Base-by-base conservation (phyloP, 2,113 vertebrate species). In the Struthidea cinerea region DNA sequence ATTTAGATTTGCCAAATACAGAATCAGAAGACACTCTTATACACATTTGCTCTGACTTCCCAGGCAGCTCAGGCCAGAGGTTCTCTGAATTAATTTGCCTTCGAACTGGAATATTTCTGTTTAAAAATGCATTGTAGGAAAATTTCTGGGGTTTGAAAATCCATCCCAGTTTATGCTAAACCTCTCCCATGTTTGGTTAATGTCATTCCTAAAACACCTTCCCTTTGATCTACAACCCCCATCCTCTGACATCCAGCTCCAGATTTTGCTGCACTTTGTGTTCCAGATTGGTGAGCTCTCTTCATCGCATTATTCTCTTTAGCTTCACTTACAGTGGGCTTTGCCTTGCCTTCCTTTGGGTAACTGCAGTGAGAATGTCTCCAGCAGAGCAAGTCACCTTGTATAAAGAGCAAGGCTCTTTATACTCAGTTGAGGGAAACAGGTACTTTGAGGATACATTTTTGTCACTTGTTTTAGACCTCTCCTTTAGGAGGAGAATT, bases 111-210 rank as follows among this genome's bases (percentile, higher is more conserved):
- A 28, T 69, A 83, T 91, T 95, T 93, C 41, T 93, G 30, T 50
- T 91, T 88, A 83, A 94, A 86, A 96, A 74, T 90, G 27, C 35
- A 59, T 26, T 32, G 76, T 63, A 91, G 87, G 82, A 91, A 96
- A 95, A 93, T 92, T 52, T 92, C 59, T 80, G 47, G 9, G 42
- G 27, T 88, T 91, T 90, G 93, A 95, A 91, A 93, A 95, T 79
- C 65, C 41, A 73, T 41, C 57, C 46, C 57, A 63, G 46, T 33
- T 63, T 83, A 63, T 44, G 47, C 27, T 70, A 86, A 91, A 74
- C 35, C 16, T 21, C 57, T 55, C 33, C 33, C 9, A 0, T 67
- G 14, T 69, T 91, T 80, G 69, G 37, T 70, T 91, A 80, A 65
- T 41, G 15, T 28, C 7, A 52, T 67, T 83, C 44, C 37, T 63